Evolutionary conservation across 2,113 vertebrate species (phyloP).

Genomic region (Zootoca vivipara): DNA sequence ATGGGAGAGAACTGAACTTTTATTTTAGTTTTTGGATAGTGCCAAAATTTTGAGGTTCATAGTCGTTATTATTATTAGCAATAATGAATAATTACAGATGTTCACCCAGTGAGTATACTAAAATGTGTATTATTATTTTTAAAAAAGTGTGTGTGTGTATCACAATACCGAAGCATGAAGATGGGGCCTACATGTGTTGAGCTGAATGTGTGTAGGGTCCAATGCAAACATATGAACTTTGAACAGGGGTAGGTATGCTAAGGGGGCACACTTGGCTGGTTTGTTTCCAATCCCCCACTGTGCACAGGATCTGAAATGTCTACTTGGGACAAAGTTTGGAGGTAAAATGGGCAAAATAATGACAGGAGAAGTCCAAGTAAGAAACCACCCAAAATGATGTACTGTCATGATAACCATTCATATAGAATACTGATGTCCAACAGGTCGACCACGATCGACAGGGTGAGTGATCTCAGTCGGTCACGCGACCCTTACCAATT

Average conservation of each 20-base stretch:
- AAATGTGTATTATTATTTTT: background rate
- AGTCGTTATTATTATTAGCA: background rate
- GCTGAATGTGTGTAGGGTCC: background rate
- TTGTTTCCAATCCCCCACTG: background rate
- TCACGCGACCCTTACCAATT: no score
- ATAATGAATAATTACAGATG: no score
- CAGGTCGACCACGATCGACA: no score
- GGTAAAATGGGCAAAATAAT: conserved; percentile 18
- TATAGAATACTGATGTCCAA: background rate
- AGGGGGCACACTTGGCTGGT: background rate
- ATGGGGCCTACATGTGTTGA: background rate
- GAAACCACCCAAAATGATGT: conserved; percentile 20
- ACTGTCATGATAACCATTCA: conserved; percentile 31
- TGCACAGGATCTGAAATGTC: background rate
- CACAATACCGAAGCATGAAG: background rate
- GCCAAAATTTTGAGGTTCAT: background rate
- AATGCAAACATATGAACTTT: background rate
- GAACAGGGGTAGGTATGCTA: background rate
- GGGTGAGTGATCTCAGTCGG: no score
- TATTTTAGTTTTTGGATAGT: background rate
- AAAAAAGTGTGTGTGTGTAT: background rate
- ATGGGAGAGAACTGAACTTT: background rate
- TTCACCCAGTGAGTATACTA: background rate
- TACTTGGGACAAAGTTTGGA: background rate
- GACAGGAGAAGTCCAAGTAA: background rate